These are phyloP conservation scores for Tenthredo scrophulariae DNA, from an alignment of 2,888 invertebrate genomes.

Conservation along the genomic window DNA sequence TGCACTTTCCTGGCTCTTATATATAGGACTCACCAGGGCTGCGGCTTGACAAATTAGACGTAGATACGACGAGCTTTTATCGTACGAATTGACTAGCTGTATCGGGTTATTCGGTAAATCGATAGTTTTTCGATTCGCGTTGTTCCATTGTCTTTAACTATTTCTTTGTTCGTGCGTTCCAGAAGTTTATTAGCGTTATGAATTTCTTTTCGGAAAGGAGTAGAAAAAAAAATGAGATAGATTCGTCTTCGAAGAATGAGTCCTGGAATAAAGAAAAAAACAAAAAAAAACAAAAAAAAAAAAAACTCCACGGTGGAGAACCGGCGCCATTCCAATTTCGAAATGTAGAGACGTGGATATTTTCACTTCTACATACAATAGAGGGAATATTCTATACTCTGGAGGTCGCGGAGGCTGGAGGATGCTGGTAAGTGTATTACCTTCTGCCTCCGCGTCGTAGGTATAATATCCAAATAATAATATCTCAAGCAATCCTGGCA, in stretches of 20 bases:
- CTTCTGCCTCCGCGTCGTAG: conserved; percentile 56
- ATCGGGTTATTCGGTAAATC: neutral
- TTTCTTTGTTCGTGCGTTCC: neutral
- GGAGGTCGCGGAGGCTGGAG: neutral
- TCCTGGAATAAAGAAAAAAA: neutral
- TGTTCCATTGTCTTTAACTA: conserved; percentile 29
- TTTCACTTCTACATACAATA: neutral
- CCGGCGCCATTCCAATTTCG: neutral
- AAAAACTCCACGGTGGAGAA: neutral
- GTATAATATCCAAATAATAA: conserved; percentile 71
- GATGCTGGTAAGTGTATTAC: conserved; percentile 62
- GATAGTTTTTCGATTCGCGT: neutral
- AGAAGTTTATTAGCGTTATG: neutral
- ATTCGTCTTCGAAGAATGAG: neutral
- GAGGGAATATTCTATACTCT: neutral
- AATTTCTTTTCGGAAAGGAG: neutral
- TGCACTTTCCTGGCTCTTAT: neutral
- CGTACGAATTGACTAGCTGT: neutral
- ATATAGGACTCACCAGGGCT: neutral
- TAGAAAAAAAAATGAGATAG: neutral
- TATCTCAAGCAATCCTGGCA: conserved; percentile 63
- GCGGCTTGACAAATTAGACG: neutral
- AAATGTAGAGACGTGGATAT: neutral
- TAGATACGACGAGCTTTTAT: conserved; percentile 15
- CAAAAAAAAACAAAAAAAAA: neutral